A percentile compares a stretch with the other conserved stretches of the same genome.
Conservation (phyloP, 2,888 invertebrate genomes). For the Pachymerium ferrugineum region DNA sequence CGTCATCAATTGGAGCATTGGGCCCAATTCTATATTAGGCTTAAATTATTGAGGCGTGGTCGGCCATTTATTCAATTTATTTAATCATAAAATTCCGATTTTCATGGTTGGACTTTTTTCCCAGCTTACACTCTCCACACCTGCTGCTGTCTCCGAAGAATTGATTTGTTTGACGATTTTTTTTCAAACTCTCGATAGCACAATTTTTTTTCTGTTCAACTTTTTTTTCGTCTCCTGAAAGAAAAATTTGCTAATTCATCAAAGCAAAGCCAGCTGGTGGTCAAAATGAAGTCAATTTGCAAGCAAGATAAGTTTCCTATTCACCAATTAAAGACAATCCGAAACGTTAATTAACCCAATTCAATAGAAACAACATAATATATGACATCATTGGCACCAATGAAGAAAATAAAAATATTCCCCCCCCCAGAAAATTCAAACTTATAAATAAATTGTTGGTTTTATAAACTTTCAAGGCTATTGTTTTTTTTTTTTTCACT, state of each 20-base stretch:
- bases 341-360: no score
- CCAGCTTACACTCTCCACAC: background rate
- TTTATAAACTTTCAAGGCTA: no score
- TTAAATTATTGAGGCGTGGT: background rate
- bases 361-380: no score
- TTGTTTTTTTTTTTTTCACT: no score
- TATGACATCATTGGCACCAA: no score
- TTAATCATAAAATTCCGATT: slow-evolving; percentile 1
- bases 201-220: background rate
- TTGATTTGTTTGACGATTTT: slow-evolving; percentile 2
- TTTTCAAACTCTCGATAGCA: background rate
- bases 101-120: background rate
- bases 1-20: slow-evolving; percentile 4
- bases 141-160: background rate
- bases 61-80: background rate
- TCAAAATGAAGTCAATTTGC: background rate
- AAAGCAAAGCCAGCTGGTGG: background rate
- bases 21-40: background rate
- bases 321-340: no score
- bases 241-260: slow-evolving; percentile 8
- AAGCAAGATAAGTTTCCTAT: background rate
- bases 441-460: no score
- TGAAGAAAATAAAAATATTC: no score
- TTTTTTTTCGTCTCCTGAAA: background rate
- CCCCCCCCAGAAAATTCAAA: no score